Conservation (phyloP, 2,797 vertebrate genomes). For the Tolypeutes matacus region DNA sequence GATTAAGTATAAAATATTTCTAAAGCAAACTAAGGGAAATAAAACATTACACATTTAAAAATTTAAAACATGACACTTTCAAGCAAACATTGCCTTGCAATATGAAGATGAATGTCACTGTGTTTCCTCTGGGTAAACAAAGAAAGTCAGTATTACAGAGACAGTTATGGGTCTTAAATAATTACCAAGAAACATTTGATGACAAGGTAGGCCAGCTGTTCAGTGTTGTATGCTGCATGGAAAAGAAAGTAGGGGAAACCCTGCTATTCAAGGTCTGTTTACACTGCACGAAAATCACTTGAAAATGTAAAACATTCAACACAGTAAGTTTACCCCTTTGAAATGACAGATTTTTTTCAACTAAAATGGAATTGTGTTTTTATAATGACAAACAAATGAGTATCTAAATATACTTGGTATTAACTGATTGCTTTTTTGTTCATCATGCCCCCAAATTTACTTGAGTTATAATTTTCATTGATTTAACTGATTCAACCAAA, state of each 20-base stretch:
- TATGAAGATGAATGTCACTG: slow-evolving; percentile 57
- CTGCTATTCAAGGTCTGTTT: not conserved
- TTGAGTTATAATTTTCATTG: slow-evolving; percentile 19
- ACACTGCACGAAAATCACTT: not conserved
- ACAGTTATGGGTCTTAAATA: slow-evolving; percentile 44
- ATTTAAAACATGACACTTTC: slow-evolving; percentile 62
- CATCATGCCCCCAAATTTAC: not conserved
- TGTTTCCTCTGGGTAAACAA: slow-evolving; percentile 49
- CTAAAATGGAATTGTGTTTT: slow-evolving; percentile 15
- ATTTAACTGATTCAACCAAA: not conserved
- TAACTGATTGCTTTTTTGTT: not conserved
- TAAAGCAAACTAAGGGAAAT: slow-evolving; percentile 74
- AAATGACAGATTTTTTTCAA: not conserved
- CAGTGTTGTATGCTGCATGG: not conserved
- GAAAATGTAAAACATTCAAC: slow-evolving; percentile 29
- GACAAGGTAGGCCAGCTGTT: not conserved
- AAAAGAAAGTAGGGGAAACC: not conserved
- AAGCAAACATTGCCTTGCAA: slow-evolving; percentile 44
- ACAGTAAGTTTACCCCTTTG: slow-evolving; percentile 5
- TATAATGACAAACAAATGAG: slow-evolving; percentile 6
- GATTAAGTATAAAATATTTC: slow-evolving; percentile 79
- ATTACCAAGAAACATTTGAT: slow-evolving; percentile 42
- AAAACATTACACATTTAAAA: slow-evolving; percentile 74
- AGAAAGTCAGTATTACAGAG: slow-evolving; percentile 14
- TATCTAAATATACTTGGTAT: not conserved